Percentiles rank a stretch among this genome's conserved stretches.
These are phyloP conservation scores for Copidosoma floridanum DNA, from an alignment of 1,140 invertebrate species.

Conservation along the genomic window DNA sequence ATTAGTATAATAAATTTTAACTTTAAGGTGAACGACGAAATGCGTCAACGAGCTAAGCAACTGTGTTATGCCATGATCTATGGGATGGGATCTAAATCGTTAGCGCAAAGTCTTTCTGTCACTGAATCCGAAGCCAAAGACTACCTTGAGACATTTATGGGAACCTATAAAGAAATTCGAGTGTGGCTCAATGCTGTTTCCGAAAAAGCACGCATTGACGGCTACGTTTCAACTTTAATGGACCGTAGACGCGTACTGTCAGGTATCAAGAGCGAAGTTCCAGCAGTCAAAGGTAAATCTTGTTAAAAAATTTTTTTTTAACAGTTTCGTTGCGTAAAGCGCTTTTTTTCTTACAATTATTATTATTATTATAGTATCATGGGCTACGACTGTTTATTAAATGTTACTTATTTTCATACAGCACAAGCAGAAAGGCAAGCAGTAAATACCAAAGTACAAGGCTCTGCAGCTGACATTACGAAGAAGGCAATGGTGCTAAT, in stretches of 20 bases:
- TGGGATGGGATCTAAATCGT: conserved; percentile 87
- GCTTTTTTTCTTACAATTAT: too few species aligned
- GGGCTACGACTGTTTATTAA: not conserved
- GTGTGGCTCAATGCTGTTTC: conserved; percentile 68
- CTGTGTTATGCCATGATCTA: conserved; percentile 97
- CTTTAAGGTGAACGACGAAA: conserved; percentile 66
- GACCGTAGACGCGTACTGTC: conserved; percentile 78
- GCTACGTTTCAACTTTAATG: conserved; percentile 81
- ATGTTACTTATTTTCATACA: conserved; percentile 39
- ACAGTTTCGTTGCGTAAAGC: not conserved
- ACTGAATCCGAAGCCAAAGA: conserved; percentile 75
- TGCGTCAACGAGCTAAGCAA: conserved; percentile 87
- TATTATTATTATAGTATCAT: not conserved
- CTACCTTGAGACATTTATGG: conserved; percentile 82
- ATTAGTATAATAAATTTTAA: not conserved
- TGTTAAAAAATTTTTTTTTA: conserved; percentile 5
- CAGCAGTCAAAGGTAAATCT: conserved; percentile 61
- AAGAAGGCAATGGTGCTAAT: conserved; percentile 87
- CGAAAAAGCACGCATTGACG: conserved; percentile 67
- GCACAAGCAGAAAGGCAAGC: conserved; percentile 92
- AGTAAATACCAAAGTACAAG: conserved; percentile 92
- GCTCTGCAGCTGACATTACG: conserved; percentile 91
- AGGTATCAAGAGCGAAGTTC: conserved; percentile 67
- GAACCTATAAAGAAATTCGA: conserved; percentile 73
- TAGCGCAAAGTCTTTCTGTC: conserved; percentile 81